These are phyloP conservation scores for Eucera pruinosa DNA, from an alignment of 2,888 invertebrate genomes.

Conservation along the genomic window DNA sequence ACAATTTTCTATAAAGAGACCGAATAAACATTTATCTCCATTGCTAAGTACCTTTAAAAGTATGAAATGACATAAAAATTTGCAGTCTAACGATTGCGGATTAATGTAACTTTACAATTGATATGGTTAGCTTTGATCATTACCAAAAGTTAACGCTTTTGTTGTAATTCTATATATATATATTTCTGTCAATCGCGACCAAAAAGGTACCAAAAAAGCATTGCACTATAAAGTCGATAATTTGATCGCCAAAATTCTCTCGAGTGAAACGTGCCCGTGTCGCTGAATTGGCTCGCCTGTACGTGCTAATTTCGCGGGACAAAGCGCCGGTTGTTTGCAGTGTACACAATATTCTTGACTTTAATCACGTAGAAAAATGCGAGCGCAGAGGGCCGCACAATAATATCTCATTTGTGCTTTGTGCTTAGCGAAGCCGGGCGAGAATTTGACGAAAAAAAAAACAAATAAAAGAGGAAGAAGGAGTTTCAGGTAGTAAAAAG, in stretches of 20 bases:
- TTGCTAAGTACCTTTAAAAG: no score
- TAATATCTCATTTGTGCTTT: constrained; percentile 41
- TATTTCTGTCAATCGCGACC: neutral
- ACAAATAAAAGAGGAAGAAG: constrained; percentile 13
- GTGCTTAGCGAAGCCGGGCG: neutral
- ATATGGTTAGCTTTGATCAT: no score
- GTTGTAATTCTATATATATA: no score
- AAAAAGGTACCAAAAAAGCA: no score
- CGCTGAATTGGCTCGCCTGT: constrained; percentile 1
- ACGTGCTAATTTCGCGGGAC: constrained; percentile 24
- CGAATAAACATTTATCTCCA: no score
- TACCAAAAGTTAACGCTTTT: no score
- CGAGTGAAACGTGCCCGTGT: neutral
- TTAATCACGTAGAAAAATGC: constrained; percentile 46
- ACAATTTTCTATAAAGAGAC: no score
- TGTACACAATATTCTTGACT: constrained; percentile 19
- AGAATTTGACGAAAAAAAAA: constrained; percentile 29
- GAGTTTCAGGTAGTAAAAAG: neutral
- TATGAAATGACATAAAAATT: no score
- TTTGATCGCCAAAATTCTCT: neutral
- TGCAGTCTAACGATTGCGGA: no score
- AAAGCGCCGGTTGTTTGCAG: constrained; percentile 1
- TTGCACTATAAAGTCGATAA: constrained; percentile 9
- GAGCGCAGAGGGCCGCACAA: neutral
- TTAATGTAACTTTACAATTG: no score